Percentiles rank a stretch among this genome's conserved stretches.
Conservation (phyloP, 2,797 vertebrate genomes). For the Gobio occitaniae region DNA sequence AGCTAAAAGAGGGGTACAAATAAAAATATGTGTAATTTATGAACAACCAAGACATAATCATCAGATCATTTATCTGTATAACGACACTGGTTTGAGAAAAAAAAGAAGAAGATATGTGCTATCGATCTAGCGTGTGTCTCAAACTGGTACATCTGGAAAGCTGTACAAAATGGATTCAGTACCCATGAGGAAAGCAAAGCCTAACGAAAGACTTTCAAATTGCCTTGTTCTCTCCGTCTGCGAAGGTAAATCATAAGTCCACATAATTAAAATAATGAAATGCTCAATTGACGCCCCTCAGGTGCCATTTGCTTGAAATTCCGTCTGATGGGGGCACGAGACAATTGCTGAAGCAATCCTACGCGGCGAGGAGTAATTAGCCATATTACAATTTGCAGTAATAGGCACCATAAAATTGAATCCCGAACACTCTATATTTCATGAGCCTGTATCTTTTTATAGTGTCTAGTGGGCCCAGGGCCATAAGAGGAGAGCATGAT, state of each 20-base stretch:
- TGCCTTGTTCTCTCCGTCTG: slow-evolving; percentile 45
- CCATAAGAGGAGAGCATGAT: slow-evolving; percentile 26
- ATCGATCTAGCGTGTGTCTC: not conserved
- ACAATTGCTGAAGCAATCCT: slow-evolving; percentile 63
- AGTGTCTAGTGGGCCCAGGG: slow-evolving; percentile 50
- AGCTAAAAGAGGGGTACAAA: slow-evolving; percentile 3
- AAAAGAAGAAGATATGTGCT: not conserved
- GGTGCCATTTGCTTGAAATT: slow-evolving; percentile 64
- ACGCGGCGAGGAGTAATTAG: slow-evolving; percentile 66
- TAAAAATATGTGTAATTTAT: slow-evolving; percentile 9
- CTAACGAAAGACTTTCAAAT: slow-evolving; percentile 3
- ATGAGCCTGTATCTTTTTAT: slow-evolving; percentile 60
- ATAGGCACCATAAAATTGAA: slow-evolving; percentile 60
- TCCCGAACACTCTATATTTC: slow-evolving; percentile 61
- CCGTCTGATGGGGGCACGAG: slow-evolving; percentile 52
- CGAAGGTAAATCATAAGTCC: slow-evolving; percentile 65
- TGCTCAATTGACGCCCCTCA: slow-evolving; percentile 67
- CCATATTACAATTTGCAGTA: slow-evolving; percentile 64
- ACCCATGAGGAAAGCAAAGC: slow-evolving; percentile 11
- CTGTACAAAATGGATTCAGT: slow-evolving; percentile 20
- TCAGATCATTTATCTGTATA: not conserved
- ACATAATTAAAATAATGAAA: slow-evolving; percentile 71
- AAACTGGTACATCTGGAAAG: slow-evolving; percentile 3
- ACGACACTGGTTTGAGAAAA: not conserved
- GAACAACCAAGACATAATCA: not conserved